phyloP scores from a whole-genome alignment of 2,888 invertebrate genomes.

The Myopa testacea region DNA sequence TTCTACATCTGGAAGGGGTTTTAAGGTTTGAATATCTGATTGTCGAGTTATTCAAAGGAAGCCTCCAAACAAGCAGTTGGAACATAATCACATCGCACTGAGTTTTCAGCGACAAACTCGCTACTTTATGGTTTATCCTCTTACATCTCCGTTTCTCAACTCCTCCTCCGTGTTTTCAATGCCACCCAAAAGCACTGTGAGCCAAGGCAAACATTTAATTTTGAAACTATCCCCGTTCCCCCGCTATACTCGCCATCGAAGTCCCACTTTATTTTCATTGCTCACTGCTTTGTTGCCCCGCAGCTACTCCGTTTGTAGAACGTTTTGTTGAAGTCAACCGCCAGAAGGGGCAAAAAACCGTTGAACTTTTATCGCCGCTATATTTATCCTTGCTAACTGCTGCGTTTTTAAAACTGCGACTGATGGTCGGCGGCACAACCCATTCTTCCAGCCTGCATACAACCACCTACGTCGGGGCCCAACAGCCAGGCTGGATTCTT shows the following conservation, averaged over 20 bases:
- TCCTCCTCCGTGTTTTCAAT: no score
- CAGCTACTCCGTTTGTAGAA: neutral
- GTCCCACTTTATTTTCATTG: conserved; percentile 11
- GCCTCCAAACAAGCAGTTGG: no score
- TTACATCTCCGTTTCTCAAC: no score
- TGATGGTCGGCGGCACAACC: neutral
- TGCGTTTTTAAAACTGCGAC: no score
- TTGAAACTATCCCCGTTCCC: neutral
- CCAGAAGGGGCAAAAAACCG: neutral
- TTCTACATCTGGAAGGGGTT: no score
- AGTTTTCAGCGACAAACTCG: neutral
- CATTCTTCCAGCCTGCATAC: neutral
- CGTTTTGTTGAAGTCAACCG: no score
- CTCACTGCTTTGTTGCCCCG: neutral
- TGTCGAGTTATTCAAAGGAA: no score
- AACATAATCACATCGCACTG: neutral
- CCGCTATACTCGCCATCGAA: neutral
- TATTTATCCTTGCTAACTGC: conserved; percentile 10
- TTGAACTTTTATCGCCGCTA: neutral
- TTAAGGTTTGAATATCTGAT: no score
- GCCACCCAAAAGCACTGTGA: no score
- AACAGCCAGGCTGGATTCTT: neutral
- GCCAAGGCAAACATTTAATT: no score
- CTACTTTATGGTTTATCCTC: no score
- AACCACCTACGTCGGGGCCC: neutral